phyloP scores from a whole-genome alignment of 2,888 invertebrate species.

The Pristionchus arcanus region DNA sequence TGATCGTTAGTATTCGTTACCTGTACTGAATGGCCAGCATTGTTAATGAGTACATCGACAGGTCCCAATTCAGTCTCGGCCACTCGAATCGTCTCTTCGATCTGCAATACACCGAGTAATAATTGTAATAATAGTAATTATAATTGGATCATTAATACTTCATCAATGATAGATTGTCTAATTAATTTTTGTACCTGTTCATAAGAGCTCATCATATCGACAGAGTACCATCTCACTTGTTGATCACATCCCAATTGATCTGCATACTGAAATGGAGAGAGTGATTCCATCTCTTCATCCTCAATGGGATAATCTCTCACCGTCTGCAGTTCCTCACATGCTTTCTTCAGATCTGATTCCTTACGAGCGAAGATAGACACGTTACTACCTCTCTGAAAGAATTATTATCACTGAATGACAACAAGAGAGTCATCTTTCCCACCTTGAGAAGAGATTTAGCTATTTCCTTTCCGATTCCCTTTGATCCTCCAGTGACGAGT shows the following conservation, averaged over 20 bases:
- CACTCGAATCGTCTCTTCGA: conserved; percentile 81
- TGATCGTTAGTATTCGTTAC: background rate
- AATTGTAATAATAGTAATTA: too few species aligned
- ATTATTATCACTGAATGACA: background rate
- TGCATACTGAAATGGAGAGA: conserved; percentile 57
- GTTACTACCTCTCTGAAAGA: conserved; percentile 86
- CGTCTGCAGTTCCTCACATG: conserved; percentile 60
- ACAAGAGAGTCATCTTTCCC: background rate
- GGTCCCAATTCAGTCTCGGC: conserved; percentile 87
- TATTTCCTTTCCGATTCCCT: conserved; percentile 76
- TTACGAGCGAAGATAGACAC: conserved; percentile 94
- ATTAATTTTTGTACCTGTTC: conserved; percentile 63
- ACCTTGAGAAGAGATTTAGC: conserved; percentile 69
- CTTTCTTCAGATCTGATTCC: conserved; percentile 82
- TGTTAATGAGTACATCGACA: conserved; percentile 92
- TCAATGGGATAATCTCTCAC: conserved; percentile 48
- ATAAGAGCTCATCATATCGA: conserved; percentile 72
- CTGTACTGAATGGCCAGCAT: conserved; percentile 87
- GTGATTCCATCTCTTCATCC: background rate
- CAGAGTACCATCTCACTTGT: conserved; percentile 69
- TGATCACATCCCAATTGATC: conserved; percentile 67
- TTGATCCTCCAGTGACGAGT: conserved; percentile 77
- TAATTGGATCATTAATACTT: too few species aligned
- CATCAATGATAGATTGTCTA: background rate
- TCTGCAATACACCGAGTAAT: conserved; percentile 61